Evolutionary conservation across 2,797 vertebrate species (phyloP).

Genomic region (Platyrinchus mystaceus): DNA sequence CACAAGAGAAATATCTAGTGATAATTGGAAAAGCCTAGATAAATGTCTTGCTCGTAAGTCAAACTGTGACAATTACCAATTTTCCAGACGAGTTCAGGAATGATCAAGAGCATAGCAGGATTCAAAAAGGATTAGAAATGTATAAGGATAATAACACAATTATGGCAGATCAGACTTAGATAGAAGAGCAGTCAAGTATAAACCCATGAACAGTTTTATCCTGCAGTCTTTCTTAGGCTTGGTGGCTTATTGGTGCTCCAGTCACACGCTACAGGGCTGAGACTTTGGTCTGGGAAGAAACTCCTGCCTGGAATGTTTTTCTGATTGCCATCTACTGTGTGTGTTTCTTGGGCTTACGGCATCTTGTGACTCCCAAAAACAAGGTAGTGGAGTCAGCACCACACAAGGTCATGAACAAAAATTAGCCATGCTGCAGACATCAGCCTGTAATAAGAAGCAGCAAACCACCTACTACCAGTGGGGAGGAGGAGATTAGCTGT

Average conservation of each 20-base stretch:
- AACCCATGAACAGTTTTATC: not conserved
- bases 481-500: not conserved
- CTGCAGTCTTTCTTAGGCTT: not conserved
- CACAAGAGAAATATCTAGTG: not conserved
- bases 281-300: not conserved
- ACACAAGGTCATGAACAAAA: not conserved
- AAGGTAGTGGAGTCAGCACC: not conserved
- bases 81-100: conserved; percentile 10
- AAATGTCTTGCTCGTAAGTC: not conserved
- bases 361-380: not conserved
- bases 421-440: not conserved
- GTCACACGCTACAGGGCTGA: not conserved
- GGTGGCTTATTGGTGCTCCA: not conserved
- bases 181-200: not conserved
- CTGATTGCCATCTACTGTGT: not conserved
- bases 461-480: not conserved
- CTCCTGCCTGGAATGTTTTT: not conserved
- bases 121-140: conserved; percentile 42
- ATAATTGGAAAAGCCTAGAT: conserved; percentile 6
- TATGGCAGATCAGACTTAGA: not conserved
- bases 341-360: not conserved
- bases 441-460: not conserved
- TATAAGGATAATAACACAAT: not conserved
- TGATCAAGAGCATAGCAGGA: not conserved
- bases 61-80: conserved; percentile 34